phyloP scores from a whole-genome alignment of 2,113 vertebrate species.

The Oophaga pumilio region DNA sequence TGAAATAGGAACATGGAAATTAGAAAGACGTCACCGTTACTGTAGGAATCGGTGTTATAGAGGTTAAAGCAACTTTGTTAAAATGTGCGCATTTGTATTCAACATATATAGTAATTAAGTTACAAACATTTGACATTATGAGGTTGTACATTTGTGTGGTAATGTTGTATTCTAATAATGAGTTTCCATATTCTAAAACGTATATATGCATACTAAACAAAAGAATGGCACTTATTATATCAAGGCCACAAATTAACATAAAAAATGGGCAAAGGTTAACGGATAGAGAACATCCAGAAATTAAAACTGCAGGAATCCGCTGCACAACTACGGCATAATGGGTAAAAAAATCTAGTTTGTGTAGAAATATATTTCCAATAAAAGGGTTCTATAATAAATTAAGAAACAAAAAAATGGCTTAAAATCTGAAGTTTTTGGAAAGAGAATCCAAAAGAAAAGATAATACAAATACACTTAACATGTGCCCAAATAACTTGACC shows the following conservation, averaged over 20 bases:
- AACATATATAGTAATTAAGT: not conserved
- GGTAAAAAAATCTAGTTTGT: not conserved
- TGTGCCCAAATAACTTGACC: too few relatives aligned
- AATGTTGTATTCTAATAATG: not conserved
- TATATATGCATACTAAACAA: not conserved
- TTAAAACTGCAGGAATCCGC: not conserved
- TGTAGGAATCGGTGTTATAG: not conserved
- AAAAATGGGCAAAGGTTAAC: not conserved
- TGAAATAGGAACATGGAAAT: not conserved
- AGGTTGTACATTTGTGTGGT: not conserved
- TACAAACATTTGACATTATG: conserved; percentile 8
- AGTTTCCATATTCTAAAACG: not conserved
- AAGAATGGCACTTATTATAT: not conserved
- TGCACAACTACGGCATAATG: not conserved
- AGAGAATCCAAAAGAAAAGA: too few relatives aligned
- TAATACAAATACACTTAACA: too few relatives aligned
- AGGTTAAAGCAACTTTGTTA: not conserved
- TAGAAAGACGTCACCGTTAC: not conserved
- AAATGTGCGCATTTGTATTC: not conserved
- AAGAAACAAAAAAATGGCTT: not conserved
- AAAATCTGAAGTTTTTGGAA: too few relatives aligned
- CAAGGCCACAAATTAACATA: not conserved
- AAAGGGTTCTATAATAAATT: not conserved
- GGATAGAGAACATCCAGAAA: not conserved
- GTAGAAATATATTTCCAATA: not conserved